Percentiles rank a stretch among this genome's conserved stretches.
phyloP scores from a whole-genome alignment of 2,888 invertebrate species.

The Tipula helvola region DNA sequence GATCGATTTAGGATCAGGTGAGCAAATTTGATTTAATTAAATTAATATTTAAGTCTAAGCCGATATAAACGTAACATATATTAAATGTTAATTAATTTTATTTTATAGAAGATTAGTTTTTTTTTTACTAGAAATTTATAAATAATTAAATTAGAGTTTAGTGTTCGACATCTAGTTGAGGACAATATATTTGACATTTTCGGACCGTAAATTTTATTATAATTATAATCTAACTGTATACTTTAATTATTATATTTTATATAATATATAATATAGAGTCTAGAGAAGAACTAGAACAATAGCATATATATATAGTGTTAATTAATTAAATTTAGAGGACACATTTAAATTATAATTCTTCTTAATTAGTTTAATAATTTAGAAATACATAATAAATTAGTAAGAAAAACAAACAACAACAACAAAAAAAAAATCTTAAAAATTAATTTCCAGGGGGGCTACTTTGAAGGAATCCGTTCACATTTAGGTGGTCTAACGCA shows the following conservation, averaged over 20 bases:
- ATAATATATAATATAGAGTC: neutral
- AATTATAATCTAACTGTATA: neutral
- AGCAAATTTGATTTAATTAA: neutral
- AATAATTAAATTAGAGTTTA: neutral
- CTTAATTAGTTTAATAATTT: neutral
- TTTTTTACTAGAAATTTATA: neutral
- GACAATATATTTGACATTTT: neutral
- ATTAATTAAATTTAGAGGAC: neutral
- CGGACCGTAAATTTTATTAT: neutral
- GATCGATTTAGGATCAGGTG: neutral
- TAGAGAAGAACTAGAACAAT: neutral
- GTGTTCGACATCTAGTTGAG: neutral
- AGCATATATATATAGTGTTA: neutral
- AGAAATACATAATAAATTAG: neutral
- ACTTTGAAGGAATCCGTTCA: conserved; percentile 86
- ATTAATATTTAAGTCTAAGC: neutral
- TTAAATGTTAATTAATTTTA: neutral
- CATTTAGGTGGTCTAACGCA: conserved; percentile 93
- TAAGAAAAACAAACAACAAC: neutral
- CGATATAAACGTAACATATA: neutral
- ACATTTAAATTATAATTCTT: neutral
- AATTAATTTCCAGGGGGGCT: conserved; percentile 60
- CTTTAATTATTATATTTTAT: neutral
- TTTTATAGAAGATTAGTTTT: neutral
- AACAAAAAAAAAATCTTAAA: conserved; percentile 4